Base-by-base conservation (phyloP, 2,888 invertebrate species). In the Sarcophaga carnaria region DNA sequence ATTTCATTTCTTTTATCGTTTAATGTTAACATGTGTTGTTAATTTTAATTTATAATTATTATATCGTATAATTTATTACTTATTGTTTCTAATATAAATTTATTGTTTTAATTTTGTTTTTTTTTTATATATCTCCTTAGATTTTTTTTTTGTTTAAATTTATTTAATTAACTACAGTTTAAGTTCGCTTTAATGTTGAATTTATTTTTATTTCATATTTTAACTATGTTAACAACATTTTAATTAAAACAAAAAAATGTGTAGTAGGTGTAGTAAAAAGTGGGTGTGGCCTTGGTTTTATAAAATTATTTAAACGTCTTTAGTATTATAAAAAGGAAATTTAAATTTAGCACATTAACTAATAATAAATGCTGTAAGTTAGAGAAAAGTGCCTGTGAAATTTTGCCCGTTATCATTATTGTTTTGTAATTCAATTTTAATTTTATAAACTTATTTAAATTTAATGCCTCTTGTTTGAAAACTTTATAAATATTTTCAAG, bases 161-260 rank as follows among this genome's bases (percentile, higher is more conserved):
- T 37, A 10, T 37, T 37, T 37, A 37, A 37, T 37, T 83, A 66
- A 83, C 71, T 86, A 74, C 17, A 63, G 49, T 37, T 86, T 74
- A 74, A 72, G 78, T 83, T 87, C 45, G 66, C 76, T 71, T 85
- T 86, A 8, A 66, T 74, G 70, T 78, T 82, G 27, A 70, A 78
- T 83, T 78, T 54, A 37, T 27, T 64, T 64, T 71, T 37, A 37
- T 8, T 37, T 37, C 10, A 10, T 8, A 37, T 79, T 60, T 45
- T 77, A 80, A 67, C 85, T 81, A 80, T 88, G 83, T 54, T 59
- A 82, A 85, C 72, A 83, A 79, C 49, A 71, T 82, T 63, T 60
- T 71, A 72, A 45, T 71, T 37, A 75, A 74, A 77, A 64, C 1
- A 72, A 66, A 22, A 22, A 8, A 37, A 37, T 62, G 67, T 69